phyloP scores from a whole-genome alignment of 2,113 vertebrate species.

The Chloropsis hardwickii region DNA sequence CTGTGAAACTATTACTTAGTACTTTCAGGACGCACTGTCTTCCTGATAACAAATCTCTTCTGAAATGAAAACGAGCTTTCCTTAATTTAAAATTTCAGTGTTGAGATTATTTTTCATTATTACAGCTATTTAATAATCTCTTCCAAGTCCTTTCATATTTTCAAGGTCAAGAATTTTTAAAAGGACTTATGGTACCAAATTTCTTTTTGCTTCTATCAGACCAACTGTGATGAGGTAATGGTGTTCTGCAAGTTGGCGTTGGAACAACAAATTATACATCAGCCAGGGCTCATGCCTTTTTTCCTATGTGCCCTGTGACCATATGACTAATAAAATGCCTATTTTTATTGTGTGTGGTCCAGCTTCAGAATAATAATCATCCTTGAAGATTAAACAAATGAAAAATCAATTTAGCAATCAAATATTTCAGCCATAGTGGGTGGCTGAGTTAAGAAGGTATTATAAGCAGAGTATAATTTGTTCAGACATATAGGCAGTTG shows the following conservation, averaged over 20 bases:
- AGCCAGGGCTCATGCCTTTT: neutral
- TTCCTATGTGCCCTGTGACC: neutral
- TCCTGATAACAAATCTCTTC: neutral
- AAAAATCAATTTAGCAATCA: constrained; percentile 64
- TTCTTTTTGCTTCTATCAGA: neutral
- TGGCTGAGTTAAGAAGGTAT: constrained; percentile 30
- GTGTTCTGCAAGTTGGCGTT: constrained; percentile 11
- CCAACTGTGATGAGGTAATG: neutral
- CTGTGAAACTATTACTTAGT: neutral
- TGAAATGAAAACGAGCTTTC: neutral
- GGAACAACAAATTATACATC: constrained; percentile 26
- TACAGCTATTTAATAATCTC: neutral
- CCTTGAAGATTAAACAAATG: constrained; percentile 47
- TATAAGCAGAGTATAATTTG: constrained; percentile 20
- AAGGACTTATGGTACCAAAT: neutral
- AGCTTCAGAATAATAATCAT: constrained; percentile 55
- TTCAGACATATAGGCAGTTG: constrained; percentile 1
- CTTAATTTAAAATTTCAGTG: constrained; percentile 14
- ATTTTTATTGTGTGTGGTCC: constrained; percentile 51
- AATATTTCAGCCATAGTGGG: constrained; percentile 41
- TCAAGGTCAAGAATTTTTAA: constrained; percentile 32
- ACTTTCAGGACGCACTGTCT: neutral
- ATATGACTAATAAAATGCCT: constrained; percentile 41
- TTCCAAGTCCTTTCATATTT: constrained; percentile 6
- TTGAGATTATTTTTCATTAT: constrained; percentile 10